Base-by-base conservation (phyloP, 2,113 vertebrate species). In the Periophthalmus modestus region DNA sequence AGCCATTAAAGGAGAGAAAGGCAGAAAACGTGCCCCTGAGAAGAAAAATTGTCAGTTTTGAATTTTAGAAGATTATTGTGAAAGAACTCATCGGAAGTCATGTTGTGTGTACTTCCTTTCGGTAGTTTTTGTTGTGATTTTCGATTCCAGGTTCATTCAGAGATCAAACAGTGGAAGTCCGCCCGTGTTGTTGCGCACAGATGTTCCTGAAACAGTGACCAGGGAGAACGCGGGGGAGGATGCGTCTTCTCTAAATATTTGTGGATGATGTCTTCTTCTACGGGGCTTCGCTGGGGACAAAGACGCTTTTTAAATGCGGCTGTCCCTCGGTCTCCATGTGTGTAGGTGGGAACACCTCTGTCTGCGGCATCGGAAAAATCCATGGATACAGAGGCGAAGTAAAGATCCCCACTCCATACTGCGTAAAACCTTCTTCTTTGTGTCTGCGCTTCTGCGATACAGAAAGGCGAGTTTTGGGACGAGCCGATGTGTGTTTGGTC, bases 301-400 rank as follows among this genome's bases (percentile, higher is more conserved):
- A 84, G 46, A 80, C 7, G 43, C 48, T 0, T 13, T 52, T 15
- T 66, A 61, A 72, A 73, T 81, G 77, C 78, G 73, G 79, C 66
- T 82, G 75, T 68, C 21, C 71, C 69, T 5, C 61, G 47, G 68
- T 65, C 66, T 75, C 39, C 19, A 15, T 18, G 1, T 62, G 81
- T 89, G 74, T 66, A 69, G 70, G 76, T 48, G 76, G 66, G 0
- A 74, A 62, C 81, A 36, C 11, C 80, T 12, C n/a, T 19, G 62
- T 19, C 70, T 36, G 70, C 39, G 69, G 70, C 70, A 3, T 73
- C 39, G 74, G 16, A 39, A 16, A 14, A 0, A 70, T 0, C 48
- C 23, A 48, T 47, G 19, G 58, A n/a, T 21, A 14, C 48, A 12
- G 63, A 23, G 2, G 21, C 61, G 6, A 0, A n/a, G 2, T 47